These are phyloP conservation scores for Eucriotettix oculatus DNA, from an alignment of 2,888 invertebrate species.

Conservation along the genomic window DNA sequence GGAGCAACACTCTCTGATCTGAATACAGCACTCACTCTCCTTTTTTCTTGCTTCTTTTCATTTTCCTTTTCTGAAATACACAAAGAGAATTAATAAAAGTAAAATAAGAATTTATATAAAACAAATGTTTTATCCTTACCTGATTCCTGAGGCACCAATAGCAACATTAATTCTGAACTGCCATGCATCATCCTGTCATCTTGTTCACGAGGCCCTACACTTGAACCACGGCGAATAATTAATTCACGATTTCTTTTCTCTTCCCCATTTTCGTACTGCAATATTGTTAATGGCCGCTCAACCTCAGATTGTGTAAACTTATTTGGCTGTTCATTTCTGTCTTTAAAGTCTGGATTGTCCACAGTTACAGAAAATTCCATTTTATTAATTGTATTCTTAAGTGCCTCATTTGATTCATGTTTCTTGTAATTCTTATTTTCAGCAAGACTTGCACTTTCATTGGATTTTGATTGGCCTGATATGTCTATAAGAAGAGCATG, in stretches of 20 bases:
- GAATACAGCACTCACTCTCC: neutral
- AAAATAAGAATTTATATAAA: neutral
- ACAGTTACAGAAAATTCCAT: too few relatives aligned
- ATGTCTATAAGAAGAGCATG: neutral
- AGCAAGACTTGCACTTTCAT: neutral
- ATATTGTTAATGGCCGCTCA: neutral
- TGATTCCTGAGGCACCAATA: slow-evolving; percentile 28
- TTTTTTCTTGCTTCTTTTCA: too few relatives aligned
- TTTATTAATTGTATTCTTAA: too few relatives aligned
- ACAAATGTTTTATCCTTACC: neutral
- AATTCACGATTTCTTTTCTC: neutral
- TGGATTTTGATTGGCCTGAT: neutral
- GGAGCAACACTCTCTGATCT: slow-evolving; percentile 37
- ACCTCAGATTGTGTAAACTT: neutral
- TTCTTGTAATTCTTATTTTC: neutral
- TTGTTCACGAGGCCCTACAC: slow-evolving; percentile 6
- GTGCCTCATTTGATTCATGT: too few relatives aligned
- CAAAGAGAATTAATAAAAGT: neutral
- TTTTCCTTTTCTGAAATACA: too few relatives aligned
- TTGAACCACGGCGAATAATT: slow-evolving; percentile 2
- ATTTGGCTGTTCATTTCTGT: too few relatives aligned
- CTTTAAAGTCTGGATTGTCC: too few relatives aligned
- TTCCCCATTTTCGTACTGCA: neutral
- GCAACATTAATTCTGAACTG: slow-evolving; percentile 69
- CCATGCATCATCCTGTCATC: slow-evolving; percentile 34